Conservation (phyloP, 2,888 invertebrate species). For the Yponomeuta evonymella region DNA sequence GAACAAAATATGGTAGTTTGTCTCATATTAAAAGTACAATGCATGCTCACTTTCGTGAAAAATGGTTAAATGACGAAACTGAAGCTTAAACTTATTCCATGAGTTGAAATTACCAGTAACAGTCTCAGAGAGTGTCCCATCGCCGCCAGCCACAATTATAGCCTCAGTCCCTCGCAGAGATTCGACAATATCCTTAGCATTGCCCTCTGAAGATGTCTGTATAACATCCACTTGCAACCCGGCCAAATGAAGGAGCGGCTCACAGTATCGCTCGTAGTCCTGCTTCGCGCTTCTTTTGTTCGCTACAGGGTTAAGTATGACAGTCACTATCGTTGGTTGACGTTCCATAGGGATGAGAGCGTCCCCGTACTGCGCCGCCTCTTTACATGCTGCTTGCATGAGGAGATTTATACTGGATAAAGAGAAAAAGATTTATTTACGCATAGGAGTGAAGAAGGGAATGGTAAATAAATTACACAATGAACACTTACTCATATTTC, state of each 20-base stretch:
- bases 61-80: neutral
- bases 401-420: slow-evolving; percentile 82
- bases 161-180: slow-evolving; percentile 87
- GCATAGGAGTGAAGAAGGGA: no score
- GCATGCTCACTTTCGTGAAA: neutral
- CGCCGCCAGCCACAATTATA: slow-evolving; percentile 94
- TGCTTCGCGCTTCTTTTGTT: slow-evolving; percentile 82
- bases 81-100: neutral
- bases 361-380: slow-evolving; percentile 84
- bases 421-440: slow-evolving; percentile 4
- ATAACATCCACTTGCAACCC: slow-evolving; percentile 83
- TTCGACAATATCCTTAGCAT: slow-evolving; percentile 88
- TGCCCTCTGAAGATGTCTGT: slow-evolving; percentile 91
- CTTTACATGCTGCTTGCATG: slow-evolving; percentile 87
- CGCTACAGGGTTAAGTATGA: slow-evolving; percentile 94
- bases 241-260: slow-evolving; percentile 93
- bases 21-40: no score
- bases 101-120: slow-evolving; percentile 71
- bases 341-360: slow-evolving; percentile 72
- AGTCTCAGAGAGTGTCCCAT: slow-evolving; percentile 95
- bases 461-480: neutral
- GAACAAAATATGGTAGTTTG: no score
- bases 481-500: slow-evolving; percentile 81
- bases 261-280: slow-evolving; percentile 93
- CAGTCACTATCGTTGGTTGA: slow-evolving; percentile 85